Evolutionary conservation across 2,888 invertebrate genomes (phyloP).

Genomic region (Lasioglossum lativentre): DNA sequence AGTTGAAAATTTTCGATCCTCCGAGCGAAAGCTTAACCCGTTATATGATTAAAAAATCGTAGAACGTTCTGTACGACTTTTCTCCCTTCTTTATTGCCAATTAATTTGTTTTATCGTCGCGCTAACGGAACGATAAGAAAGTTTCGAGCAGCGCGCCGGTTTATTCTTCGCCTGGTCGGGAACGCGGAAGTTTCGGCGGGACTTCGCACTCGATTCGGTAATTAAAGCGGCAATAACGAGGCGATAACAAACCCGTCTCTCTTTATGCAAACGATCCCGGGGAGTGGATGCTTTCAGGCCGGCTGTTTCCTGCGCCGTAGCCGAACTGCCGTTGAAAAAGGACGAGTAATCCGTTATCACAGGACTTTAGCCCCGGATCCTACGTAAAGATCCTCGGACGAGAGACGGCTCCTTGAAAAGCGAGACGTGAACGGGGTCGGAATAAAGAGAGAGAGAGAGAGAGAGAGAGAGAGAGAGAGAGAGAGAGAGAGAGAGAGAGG

Average conservation of each 20-base stretch:
- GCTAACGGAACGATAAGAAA: not conserved
- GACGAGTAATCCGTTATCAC: conserved; percentile 52
- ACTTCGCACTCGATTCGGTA: conserved; percentile 41
- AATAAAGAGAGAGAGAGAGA: not conserved
- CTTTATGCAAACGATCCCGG: conserved; percentile 55
- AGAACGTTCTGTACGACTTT: not conserved
- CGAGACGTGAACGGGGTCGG: conserved; percentile 7
- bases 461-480: not conserved
- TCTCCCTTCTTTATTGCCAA: not conserved
- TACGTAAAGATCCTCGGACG: conserved; percentile 20
- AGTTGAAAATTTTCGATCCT: too few relatives aligned
- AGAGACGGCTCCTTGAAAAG: conserved; percentile 18
- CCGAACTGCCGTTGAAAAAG: conserved; percentile 11
- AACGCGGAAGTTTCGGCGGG: conserved; percentile 12
- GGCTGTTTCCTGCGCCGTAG: conserved; percentile 18
- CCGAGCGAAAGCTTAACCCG: too few relatives aligned
- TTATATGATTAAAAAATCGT: not conserved
- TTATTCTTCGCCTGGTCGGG: not conserved
- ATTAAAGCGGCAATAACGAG: conserved; percentile 54
- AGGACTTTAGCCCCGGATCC: conserved; percentile 43
- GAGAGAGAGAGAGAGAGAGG: not conserved
- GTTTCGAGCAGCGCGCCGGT: not conserved
- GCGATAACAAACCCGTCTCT: conserved; percentile 42
- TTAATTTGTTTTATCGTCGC: not conserved
- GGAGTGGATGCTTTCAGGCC: conserved; percentile 32